phyloP scores from a whole-genome alignment of 2,888 invertebrate species.

The Pseudolycoriella hygida region DNA sequence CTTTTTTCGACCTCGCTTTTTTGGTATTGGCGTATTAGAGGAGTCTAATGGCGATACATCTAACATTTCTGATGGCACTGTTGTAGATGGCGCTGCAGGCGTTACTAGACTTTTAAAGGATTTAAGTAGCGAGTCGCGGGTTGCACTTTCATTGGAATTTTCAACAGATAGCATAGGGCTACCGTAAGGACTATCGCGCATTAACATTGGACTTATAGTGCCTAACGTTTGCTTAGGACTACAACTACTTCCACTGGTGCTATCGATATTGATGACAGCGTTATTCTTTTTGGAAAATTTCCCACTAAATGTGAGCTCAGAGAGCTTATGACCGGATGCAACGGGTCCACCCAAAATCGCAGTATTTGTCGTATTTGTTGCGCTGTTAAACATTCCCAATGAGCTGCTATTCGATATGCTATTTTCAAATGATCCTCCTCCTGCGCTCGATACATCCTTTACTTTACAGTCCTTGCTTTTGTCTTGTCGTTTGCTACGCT shows the following conservation, averaged over 20 bases:
- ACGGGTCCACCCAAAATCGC: too few species aligned
- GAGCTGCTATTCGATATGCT: conserved; percentile 15
- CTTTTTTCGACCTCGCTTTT: conserved; percentile 27
- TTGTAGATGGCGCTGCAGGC: neutral
- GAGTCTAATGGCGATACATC: neutral
- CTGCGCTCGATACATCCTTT: neutral
- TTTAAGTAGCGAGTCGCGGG: neutral
- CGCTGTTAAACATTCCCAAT: conserved; percentile 17
- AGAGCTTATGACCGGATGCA: conserved; percentile 1
- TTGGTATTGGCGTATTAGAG: conserved; percentile 7
- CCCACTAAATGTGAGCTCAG: conserved; percentile 24
- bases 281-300: conserved; percentile 18
- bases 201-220: neutral
- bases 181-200: neutral
- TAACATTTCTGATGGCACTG: neutral
- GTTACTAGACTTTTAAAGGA: neutral
- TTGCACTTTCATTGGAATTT: neutral
- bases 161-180: conserved; percentile 1
- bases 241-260: conserved; percentile 3
- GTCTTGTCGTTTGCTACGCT: too few species aligned
- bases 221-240: neutral
- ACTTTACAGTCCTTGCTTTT: neutral
- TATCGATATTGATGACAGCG: conserved; percentile 6
- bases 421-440: neutral
- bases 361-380: neutral